Percentiles rank a stretch among this genome's conserved stretches.
Conservation (phyloP, 1,140 invertebrate genomes). For the Zaprionus taronus region DNA sequence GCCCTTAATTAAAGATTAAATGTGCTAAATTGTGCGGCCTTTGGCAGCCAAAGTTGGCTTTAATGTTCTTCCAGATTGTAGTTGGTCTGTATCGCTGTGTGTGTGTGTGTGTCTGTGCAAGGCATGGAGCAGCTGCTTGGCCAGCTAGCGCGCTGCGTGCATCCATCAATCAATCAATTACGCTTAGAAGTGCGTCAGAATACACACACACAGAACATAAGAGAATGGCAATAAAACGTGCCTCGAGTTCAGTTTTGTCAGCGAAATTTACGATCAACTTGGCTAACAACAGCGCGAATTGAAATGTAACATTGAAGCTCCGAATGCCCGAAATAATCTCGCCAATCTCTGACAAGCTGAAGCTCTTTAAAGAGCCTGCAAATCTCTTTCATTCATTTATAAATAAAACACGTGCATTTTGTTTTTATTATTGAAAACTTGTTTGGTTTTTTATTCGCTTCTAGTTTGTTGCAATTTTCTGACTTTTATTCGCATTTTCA, state of each 20-base stretch:
- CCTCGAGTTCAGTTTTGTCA: conserved; percentile 61
- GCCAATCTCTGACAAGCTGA: background rate
- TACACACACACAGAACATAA: conserved; percentile 10
- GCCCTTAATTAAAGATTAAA: conserved; percentile 78
- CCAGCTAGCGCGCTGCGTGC: conserved; percentile 25
- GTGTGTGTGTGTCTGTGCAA: background rate
- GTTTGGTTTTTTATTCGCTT: background rate
- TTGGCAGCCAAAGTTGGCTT: conserved; percentile 49
- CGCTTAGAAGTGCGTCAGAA: conserved; percentile 63
- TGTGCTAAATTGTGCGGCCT: conserved; percentile 64
- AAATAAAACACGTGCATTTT: background rate
- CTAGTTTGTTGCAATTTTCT: conserved; percentile 9
- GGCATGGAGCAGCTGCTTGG: conserved; percentile 31
- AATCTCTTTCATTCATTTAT: background rate
- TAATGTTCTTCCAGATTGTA: conserved; percentile 45
- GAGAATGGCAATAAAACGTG: conserved; percentile 63
- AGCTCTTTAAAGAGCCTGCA: background rate
- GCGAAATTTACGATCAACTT: conserved; percentile 72
- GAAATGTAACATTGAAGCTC: conserved; percentile 20
- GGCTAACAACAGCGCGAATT: conserved; percentile 47
- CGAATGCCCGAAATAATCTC: background rate
- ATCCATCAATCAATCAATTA: conserved; percentile 80
- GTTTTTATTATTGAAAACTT: background rate
- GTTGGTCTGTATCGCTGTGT: conserved; percentile 13
- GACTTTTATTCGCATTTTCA: background rate